These are phyloP conservation scores for Asarcornis scutulata DNA, from an alignment of 2,113 vertebrate species.

Conservation along the genomic window DNA sequence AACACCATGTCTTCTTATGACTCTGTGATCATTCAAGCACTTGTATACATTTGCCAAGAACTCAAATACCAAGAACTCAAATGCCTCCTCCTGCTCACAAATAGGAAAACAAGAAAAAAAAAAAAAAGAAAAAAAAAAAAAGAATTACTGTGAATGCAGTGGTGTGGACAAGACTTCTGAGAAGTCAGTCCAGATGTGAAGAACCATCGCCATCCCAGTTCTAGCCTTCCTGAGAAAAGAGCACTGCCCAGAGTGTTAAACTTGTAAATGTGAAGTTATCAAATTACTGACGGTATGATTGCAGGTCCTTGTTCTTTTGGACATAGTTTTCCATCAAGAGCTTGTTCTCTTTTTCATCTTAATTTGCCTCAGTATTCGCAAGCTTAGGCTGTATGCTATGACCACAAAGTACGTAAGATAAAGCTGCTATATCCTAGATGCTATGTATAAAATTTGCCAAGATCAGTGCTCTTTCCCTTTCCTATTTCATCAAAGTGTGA, in stretches of 20 bases:
- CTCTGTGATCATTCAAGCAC: background rate
- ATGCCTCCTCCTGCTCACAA: background rate
- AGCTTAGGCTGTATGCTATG: background rate
- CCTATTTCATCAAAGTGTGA: conserved; percentile 32
- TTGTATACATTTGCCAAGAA: background rate
- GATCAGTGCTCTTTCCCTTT: background rate
- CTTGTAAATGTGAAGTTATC: background rate
- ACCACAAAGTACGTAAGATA: background rate
- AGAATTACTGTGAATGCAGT: too few species aligned
- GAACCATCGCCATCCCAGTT: too few species aligned
- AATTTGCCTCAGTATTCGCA: background rate
- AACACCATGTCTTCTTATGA: background rate
- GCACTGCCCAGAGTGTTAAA: background rate
- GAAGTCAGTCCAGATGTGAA: background rate
- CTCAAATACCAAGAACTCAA: background rate
- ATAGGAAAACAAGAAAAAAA: background rate
- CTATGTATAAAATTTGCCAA: background rate
- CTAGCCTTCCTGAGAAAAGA: background rate
- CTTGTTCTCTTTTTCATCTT: background rate
- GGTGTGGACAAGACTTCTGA: background rate
- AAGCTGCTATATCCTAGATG: background rate
- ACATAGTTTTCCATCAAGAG: background rate
- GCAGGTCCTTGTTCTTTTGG: background rate
- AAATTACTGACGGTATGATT: background rate
- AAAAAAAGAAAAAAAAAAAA: background rate